These are phyloP conservation scores for Tauraco erythrolophus DNA, from an alignment of 2,113 vertebrate species.

Conservation along the genomic window DNA sequence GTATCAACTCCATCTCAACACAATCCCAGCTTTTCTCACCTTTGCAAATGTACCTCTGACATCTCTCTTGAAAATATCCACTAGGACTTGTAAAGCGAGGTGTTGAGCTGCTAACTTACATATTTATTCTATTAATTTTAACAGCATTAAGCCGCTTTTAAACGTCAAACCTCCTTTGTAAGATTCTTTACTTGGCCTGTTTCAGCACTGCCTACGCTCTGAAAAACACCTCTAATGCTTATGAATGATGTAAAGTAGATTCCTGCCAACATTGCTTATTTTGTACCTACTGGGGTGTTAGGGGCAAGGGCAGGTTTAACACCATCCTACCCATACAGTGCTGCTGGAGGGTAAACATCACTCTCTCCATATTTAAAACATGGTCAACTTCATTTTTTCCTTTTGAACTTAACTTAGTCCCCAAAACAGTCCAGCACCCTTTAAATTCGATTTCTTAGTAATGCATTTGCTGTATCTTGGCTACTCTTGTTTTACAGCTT, in stretches of 20 bases:
- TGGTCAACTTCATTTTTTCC: not conserved
- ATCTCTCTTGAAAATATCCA: not conserved
- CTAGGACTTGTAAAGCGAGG: not conserved
- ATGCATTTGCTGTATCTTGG: not conserved
- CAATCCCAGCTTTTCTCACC: not conserved
- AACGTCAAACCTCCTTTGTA: not conserved
- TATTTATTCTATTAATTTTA: conserved; percentile 47
- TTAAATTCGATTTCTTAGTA: not conserved
- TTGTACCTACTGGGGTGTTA: too few species aligned
- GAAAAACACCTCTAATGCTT: not conserved
- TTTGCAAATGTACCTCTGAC: not conserved
- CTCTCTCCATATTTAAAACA: not conserved
- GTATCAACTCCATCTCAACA: not conserved
- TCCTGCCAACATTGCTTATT: not conserved
- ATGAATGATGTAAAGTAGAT: not conserved
- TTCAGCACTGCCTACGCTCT: not conserved
- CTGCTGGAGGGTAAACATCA: not conserved
- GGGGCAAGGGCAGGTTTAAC: not conserved
- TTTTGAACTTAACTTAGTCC: not conserved
- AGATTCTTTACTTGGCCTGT: not conserved
- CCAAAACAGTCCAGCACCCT: not conserved
- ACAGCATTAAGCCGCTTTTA: conserved; percentile 21
- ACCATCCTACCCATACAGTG: not conserved
- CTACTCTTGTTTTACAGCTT: not conserved
- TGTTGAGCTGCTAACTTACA: conserved; percentile 8